Conservation (phyloP, 2,888 invertebrate genomes). For the Diaprepes abbreviatus region DNA sequence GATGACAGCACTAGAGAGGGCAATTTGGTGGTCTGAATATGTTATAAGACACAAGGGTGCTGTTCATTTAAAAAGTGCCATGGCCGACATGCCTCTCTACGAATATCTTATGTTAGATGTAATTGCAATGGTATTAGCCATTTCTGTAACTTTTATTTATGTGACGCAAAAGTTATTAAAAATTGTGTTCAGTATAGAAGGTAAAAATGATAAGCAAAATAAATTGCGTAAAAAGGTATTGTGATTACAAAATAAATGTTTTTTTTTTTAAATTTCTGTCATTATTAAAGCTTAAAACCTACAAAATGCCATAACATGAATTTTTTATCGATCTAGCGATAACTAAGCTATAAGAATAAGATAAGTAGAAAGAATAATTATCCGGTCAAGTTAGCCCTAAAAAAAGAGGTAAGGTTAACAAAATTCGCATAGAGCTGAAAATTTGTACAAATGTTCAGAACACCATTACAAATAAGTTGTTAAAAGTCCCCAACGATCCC, state of each 20-base stretch:
- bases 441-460: no score
- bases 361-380: no score
- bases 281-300: no score
- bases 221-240: background rate
- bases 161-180: background rate
- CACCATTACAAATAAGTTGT: no score
- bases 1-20: constrained; percentile 56
- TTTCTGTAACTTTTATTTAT: background rate
- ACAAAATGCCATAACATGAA: no score
- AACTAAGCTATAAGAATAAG: no score
- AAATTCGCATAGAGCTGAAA: no score
- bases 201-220: background rate
- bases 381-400: no score
- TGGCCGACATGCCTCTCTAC: constrained; percentile 51
- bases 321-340: no score
- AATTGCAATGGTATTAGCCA: constrained; percentile 44
- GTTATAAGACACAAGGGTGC: constrained; percentile 57
- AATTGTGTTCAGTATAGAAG: background rate
- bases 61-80: constrained; percentile 52
- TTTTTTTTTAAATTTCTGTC: no score
- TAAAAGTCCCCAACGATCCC: no score
- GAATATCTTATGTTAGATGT: constrained; percentile 56
- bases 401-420: no score
- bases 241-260: background rate
- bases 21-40: constrained; percentile 61